A percentile compares a stretch with the other conserved stretches of the same genome.
Conservation (phyloP, 1,140 invertebrate genomes). For the Maconellicoccus hirsutus region DNA sequence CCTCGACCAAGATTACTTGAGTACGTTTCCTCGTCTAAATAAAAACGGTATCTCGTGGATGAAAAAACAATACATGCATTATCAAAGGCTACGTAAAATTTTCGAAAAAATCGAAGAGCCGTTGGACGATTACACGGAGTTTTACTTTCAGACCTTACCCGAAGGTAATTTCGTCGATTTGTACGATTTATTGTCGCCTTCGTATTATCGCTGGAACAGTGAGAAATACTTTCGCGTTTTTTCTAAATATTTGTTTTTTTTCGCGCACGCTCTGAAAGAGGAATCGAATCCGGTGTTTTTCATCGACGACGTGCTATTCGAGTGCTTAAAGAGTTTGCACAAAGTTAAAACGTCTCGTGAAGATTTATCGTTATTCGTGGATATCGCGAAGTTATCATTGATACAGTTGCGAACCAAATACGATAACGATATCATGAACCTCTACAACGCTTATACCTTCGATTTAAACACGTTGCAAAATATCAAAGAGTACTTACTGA, state of each 20-base stretch:
- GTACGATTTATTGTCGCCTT: neutral
- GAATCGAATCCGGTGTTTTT: neutral
- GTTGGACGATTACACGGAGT: neutral
- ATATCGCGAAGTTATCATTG: neutral
- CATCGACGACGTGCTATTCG: neutral
- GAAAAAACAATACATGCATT: neutral
- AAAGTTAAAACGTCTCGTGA: neutral
- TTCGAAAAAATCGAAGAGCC: neutral
- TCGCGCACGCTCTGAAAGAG: neutral
- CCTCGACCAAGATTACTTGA: neutral
- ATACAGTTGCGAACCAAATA: neutral
- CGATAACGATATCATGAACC: neutral
- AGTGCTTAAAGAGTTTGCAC: neutral
- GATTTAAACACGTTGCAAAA: neutral
- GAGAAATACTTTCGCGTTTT: neutral
- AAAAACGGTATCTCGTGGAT: neutral
- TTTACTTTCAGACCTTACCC: neutral
- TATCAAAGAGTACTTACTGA: neutral
- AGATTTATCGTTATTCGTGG: neutral
- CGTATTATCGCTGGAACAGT: too few species aligned
- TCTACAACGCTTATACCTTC: neutral
- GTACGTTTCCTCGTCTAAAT: neutral
- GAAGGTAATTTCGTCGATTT: neutral
- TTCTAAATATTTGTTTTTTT: neutral
- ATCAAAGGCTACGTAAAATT: neutral